Evolutionary conservation across 2,113 vertebrate species (phyloP).

Genomic region (Eudyptes chrysolophus): DNA sequence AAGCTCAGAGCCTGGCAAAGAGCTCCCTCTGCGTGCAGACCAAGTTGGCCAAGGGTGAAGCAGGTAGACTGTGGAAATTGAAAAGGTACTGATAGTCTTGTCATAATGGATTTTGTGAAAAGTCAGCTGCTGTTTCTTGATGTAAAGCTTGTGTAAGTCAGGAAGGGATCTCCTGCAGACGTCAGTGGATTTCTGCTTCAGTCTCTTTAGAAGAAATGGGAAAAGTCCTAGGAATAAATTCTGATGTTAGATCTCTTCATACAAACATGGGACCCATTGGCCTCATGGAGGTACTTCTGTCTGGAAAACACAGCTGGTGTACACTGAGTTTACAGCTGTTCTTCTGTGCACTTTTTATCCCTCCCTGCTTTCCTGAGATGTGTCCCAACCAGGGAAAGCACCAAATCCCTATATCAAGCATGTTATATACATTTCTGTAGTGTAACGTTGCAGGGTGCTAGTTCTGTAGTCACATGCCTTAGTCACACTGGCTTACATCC

Average conservation of each 20-base stretch:
- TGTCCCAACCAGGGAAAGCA: neutral
- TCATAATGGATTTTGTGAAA: neutral
- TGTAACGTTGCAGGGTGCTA: neutral
- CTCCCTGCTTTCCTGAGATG: neutral
- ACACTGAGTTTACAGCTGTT: neutral
- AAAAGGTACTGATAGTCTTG: neutral
- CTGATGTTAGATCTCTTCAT: neutral
- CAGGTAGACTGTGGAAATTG: neutral
- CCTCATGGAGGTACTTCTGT: neutral
- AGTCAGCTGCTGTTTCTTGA: neutral
- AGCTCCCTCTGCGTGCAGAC: neutral
- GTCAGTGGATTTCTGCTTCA: neutral
- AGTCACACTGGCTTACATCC: neutral
- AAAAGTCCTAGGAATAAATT: neutral
- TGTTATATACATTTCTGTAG: neutral
- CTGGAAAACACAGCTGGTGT: neutral
- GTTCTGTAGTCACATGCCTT: neutral
- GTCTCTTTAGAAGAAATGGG: neutral
- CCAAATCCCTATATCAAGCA: neutral
- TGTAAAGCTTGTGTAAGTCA: neutral
- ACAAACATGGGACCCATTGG: neutral
- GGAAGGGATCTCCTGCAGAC: neutral
- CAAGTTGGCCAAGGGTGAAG: neutral
- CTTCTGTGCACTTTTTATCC: neutral
- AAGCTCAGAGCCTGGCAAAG: neutral